phyloP scores from a whole-genome alignment of 92 coral and sea anemone species.

The Epizoanthus scotinus region DNA sequence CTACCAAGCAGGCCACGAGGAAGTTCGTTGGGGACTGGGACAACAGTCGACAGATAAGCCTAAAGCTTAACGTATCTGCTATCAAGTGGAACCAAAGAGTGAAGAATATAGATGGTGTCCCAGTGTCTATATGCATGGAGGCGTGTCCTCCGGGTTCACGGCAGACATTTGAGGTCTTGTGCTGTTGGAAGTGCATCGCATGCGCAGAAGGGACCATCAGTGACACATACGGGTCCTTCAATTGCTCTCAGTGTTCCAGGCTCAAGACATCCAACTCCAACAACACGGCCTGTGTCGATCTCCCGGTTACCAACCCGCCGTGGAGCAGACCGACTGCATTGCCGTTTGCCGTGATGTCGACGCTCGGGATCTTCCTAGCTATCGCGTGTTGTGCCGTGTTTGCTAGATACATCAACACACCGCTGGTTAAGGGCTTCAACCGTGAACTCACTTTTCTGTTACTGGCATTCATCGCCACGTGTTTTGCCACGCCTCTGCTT shows the following conservation, averaged over 20 bases:
- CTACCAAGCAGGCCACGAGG: background rate
- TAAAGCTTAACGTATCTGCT: slow-evolving; percentile 32
- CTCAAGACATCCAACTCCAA: slow-evolving; percentile 53
- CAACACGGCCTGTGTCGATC: slow-evolving; percentile 59
- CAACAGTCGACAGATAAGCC: slow-evolving; percentile 5
- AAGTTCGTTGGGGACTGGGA: slow-evolving; percentile 64
- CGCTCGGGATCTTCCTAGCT: slow-evolving; percentile 49
- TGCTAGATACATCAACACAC: slow-evolving; percentile 42
- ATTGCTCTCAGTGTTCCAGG: slow-evolving; percentile 54
- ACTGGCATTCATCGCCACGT: slow-evolving; percentile 42
- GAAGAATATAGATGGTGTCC: slow-evolving; percentile 5
- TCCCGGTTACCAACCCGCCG: slow-evolving; percentile 60
- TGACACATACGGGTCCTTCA: slow-evolving; percentile 43
- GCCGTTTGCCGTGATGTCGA: slow-evolving; percentile 36
- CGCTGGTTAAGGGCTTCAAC: slow-evolving; percentile 74
- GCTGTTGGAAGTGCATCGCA: slow-evolving; percentile 78
- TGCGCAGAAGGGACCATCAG: slow-evolving; percentile 69
- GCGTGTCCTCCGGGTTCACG: slow-evolving; percentile 69
- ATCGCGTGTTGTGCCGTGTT: slow-evolving; percentile 40
- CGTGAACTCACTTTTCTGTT: slow-evolving; percentile 61
- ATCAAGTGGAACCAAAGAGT: slow-evolving; percentile 56
- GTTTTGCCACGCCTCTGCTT: slow-evolving; percentile 52
- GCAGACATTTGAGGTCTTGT: slow-evolving; percentile 59
- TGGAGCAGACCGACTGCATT: slow-evolving; percentile 67
- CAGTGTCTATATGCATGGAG: slow-evolving; percentile 62